These are phyloP conservation scores for Calameuta idolon DNA, from an alignment of 2,888 invertebrate species.

Conservation along the genomic window DNA sequence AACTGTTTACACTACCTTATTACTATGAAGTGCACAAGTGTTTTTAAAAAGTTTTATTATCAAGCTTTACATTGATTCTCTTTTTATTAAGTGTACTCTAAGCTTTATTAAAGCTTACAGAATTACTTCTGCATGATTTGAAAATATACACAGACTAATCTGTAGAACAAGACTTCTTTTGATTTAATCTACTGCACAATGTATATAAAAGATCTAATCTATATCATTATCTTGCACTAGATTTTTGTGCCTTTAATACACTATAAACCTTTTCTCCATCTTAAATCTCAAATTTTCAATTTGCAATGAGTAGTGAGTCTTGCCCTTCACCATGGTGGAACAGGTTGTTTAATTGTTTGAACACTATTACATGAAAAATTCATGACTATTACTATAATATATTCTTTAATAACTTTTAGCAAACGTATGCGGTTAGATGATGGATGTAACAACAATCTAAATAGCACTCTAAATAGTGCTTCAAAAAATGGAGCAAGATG, in stretches of 20 bases:
- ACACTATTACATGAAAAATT: neutral
- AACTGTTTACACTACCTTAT: too few species aligned
- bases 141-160: neutral
- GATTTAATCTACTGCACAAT: neutral
- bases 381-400: constrained; percentile 6
- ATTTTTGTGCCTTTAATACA: neutral
- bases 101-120: too few species aligned
- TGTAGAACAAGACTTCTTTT: neutral
- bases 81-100: too few species aligned
- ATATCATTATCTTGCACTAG: neutral
- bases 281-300: constrained; percentile 6
- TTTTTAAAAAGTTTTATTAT: too few species aligned
- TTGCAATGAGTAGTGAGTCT: constrained; percentile 18
- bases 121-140: too few species aligned
- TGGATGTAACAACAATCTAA: constrained; percentile 60
- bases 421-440: constrained; percentile 55
- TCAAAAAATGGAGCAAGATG: constrained; percentile 50
- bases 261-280: neutral
- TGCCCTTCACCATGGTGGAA: constrained; percentile 40
- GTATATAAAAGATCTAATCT: neutral
- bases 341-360: constrained; percentile 34
- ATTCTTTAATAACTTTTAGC: constrained; percentile 39
- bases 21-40: neutral
- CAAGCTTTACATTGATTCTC: too few species aligned
- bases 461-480: constrained; percentile 43